Percentiles rank a stretch among this genome's conserved stretches.
Evolutionary conservation across 1,140 invertebrate species (phyloP).

Genomic region (Druon quercuslanigerum): DNA sequence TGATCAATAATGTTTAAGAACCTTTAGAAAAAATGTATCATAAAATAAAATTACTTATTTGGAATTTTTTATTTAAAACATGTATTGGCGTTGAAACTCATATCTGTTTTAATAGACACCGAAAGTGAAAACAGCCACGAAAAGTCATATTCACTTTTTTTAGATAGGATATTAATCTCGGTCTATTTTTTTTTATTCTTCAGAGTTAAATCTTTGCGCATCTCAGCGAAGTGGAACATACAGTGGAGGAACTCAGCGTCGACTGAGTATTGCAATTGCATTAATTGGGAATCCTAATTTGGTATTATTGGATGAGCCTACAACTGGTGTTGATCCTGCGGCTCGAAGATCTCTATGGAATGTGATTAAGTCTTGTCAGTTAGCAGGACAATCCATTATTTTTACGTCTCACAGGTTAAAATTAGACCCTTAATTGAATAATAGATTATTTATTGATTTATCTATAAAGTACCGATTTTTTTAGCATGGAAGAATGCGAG

Average conservation of each 20-base stretch:
- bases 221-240: conserved; percentile 77
- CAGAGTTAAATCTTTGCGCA: conserved; percentile 69
- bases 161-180: not conserved
- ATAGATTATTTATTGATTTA: not conserved
- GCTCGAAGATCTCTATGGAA: conserved; percentile 88
- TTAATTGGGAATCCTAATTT: conserved; percentile 86
- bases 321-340: conserved; percentile 88
- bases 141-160: too few relatives aligned
- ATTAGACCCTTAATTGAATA: not conserved
- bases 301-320: conserved; percentile 86
- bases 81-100: too few relatives aligned
- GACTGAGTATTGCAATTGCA: conserved; percentile 94
- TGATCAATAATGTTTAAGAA: too few relatives aligned
- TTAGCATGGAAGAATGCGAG: conserved; percentile 94
- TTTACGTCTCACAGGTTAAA: conserved; percentile 85
- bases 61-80: too few relatives aligned
- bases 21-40: too few relatives aligned
- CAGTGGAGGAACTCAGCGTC: conserved; percentile 96
- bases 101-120: too few relatives aligned
- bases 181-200: conserved; percentile 30
- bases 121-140: too few relatives aligned
- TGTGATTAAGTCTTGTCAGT: conserved; percentile 79
- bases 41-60: too few relatives aligned
- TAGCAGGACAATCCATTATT: conserved; percentile 83
- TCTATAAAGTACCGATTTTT: conserved; percentile 37